phyloP scores from a whole-genome alignment of 2,888 invertebrate genomes.

The Nomada lathburiana region DNA sequence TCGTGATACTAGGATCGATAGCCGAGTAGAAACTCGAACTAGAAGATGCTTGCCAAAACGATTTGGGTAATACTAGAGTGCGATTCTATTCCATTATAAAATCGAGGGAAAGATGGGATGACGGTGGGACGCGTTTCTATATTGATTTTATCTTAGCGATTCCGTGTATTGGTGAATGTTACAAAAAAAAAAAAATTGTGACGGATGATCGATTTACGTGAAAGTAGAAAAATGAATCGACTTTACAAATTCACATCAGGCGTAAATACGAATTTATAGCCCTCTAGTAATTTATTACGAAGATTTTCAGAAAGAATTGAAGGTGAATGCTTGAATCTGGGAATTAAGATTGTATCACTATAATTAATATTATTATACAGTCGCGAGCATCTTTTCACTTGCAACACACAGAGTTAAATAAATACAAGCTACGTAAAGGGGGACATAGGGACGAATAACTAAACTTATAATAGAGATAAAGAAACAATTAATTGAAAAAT shows the following conservation, averaged over 20 bases:
- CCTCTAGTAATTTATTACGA: background rate
- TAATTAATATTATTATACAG: background rate
- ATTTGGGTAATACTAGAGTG: constrained; percentile 20
- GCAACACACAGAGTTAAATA: too few species aligned
- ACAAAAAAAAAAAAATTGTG: background rate
- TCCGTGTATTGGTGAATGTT: background rate
- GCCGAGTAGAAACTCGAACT: constrained; percentile 22
- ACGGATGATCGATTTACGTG: constrained; percentile 8
- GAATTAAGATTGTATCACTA: background rate
- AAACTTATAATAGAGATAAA: too few species aligned
- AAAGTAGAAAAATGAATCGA: background rate
- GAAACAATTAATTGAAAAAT: too few species aligned
- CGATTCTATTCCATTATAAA: constrained; percentile 31
- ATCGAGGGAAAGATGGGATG: background rate
- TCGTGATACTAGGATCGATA: constrained; percentile 35
- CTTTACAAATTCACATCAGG: background rate
- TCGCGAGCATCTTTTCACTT: background rate
- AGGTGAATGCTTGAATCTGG: background rate
- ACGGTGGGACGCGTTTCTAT: constrained; percentile 26
- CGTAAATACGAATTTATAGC: background rate
- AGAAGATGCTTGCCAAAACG: constrained; percentile 40
- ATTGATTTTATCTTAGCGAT: constrained; percentile 11
- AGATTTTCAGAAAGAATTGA: background rate
- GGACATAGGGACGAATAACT: too few species aligned
- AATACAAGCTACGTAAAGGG: too few species aligned